Conservation (phyloP, 2,888 invertebrate species). For the Temnothorax unifasciatus region DNA sequence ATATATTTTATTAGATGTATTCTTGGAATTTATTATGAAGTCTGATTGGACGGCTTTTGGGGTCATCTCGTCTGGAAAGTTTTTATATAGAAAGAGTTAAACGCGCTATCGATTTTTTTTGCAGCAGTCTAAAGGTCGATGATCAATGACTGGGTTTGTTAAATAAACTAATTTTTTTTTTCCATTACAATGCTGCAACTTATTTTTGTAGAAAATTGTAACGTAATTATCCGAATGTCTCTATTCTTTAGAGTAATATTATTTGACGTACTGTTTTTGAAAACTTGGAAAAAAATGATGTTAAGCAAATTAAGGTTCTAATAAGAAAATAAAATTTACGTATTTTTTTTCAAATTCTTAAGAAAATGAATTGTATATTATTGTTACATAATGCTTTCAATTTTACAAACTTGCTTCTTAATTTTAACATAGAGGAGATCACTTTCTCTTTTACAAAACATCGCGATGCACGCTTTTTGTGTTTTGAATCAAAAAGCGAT, state of each 20-base stretch:
- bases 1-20: slow-evolving; percentile 22
- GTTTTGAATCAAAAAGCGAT: neutral
- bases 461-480: neutral
- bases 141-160: slow-evolving; percentile 14
- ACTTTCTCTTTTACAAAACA: slow-evolving; percentile 6
- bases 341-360: neutral
- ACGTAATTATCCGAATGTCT: neutral
- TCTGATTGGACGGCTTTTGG: slow-evolving; percentile 19
- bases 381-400: neutral
- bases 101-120: slow-evolving; percentile 31
- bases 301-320: neutral
- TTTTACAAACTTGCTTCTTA: neutral
- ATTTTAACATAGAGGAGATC: neutral
- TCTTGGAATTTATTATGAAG: slow-evolving; percentile 39
- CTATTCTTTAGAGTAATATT: neutral
- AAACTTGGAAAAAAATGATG: neutral
- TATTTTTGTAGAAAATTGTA: slow-evolving; percentile 8
- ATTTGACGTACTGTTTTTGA: neutral
- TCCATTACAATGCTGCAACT: neutral
- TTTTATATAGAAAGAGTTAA: slow-evolving; percentile 50
- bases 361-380: neutral
- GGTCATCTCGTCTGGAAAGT: slow-evolving; percentile 37
- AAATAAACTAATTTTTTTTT: neutral
- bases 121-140: slow-evolving; percentile 7
- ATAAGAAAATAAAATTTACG: neutral